Base-by-base conservation (phyloP, 2,888 invertebrate genomes). In the Lasioglossum malachurum region DNA sequence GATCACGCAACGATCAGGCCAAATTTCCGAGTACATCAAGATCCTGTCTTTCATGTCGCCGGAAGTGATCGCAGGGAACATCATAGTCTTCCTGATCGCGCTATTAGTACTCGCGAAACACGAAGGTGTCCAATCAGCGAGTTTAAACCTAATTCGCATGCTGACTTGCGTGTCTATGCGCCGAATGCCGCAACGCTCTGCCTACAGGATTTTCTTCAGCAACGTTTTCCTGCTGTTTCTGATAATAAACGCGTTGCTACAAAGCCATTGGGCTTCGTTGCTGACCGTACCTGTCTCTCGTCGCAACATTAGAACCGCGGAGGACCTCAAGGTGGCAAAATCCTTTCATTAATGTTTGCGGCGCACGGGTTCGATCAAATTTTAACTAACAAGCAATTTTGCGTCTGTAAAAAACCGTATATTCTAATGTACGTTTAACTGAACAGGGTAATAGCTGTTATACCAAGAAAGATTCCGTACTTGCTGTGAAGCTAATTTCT, bases 201-300 rank as follows among this genome's bases (percentile, higher is more conserved):
- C 84, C 7, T 31, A 14, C 41, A 79, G 89, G n/a, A 85, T 92
- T 2, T 84, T 89, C 44, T 44, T 91, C 38, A 74, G 79, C 75
- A 84, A 49, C 35, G 60, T 81, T 0, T 53, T 91, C 12, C 16
- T 89, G 2, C 8, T 91, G 57, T 44, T 84, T 4, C 53, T 92
- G 2, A 81, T 90, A 4, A 41, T 87, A 8, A 91, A 88, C 46
- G 76, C 90, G 12, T 14, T 88, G n/a, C 53, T 91, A 2, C 91
- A 91, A 75, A 88, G 91, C 19, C 88, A 88, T 10, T 82, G 89
- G 84, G 82, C 83, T 0, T 82, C 91, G 0, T 27, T 91, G n/a
- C 79, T 91, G 14, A 90, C 89, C 0, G 78, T 85, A 4, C 89
- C 90, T 0, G 80, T 85, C 2, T 83, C 78, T 10, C 41, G 84